Base-by-base conservation (phyloP, 2,797 vertebrate species). In the Rhynchotus rufescens region DNA sequence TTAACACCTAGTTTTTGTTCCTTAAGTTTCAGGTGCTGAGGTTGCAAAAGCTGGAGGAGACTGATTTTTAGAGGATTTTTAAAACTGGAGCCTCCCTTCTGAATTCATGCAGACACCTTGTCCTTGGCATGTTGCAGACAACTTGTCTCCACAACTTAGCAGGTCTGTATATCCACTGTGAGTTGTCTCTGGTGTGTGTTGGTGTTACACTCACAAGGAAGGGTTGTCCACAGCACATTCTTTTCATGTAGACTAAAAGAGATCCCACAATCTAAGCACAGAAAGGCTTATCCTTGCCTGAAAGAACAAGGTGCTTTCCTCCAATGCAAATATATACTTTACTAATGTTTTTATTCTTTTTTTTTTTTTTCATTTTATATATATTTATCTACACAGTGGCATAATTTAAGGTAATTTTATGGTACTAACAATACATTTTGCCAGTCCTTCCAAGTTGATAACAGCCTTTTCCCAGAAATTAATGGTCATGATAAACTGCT, bases 1-100 rank as follows among this genome's bases (percentile, higher is more conserved):
- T 72, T 92, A 67, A 85, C 87, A 82, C 92, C 86, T 88, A 90
- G 51, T 28, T 92, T 92, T 92, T 94, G 93, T 92, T 91, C 52
- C 61, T 80, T 13, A 22, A 38, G 45, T 47, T 71, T 71, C 86
- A 84, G 86, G 83, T 84, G 86, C 91, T 84, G 71, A 91, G 76
- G 66, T 20, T 93, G 88, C 88, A 86, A 74, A 86, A 86, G 45
- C 12, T 6, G 19, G 30, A 62, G 74, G 32, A 83, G 71, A 40
- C 21, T 47, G 4, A 9, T 38, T 89, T 91, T 74, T 47, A 59
- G 52, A 38, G n/a, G 25, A 20, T 68, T 87, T 82, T 45, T 6
- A n/a, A 72, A 62, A 44, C 16, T 10, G 40, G 40, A 80, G 28
- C 15, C 17, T 52, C 44, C 56, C 42, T 21, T n/a, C 15, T 71